Percentiles rank a stretch among this genome's conserved stretches.
phyloP scores from a whole-genome alignment of 2,888 invertebrate species.

The Diaprepes abbreviatus region DNA sequence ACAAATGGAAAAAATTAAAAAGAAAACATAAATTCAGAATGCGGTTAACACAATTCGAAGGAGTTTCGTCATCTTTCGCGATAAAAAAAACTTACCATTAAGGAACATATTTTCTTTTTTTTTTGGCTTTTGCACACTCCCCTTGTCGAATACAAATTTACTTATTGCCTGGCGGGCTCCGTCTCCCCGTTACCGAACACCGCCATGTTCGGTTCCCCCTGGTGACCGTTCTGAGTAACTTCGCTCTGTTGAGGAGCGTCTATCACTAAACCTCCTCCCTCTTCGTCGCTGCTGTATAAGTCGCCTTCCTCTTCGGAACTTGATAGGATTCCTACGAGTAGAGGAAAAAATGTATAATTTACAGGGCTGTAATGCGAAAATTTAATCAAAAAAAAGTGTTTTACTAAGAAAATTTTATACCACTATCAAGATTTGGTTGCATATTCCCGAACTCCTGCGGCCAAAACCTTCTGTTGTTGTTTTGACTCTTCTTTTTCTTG shows the following conservation, averaged over 20 bases:
- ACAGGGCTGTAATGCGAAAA: no score
- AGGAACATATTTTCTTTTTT: slow-evolving; percentile 53
- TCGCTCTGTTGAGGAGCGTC: slow-evolving; percentile 64
- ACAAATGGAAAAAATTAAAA: no score
- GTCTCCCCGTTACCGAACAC: slow-evolving; percentile 59
- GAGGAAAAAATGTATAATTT: no score
- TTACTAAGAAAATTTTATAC: slow-evolving; percentile 64
- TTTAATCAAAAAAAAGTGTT: no score
- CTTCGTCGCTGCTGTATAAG: slow-evolving; percentile 71
- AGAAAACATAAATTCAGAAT: no score
- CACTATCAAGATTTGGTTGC: slow-evolving; percentile 75
- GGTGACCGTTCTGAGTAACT: slow-evolving; percentile 63
- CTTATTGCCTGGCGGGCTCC: slow-evolving; percentile 51
- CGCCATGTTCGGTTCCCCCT: slow-evolving; percentile 57
- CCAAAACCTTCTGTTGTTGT: slow-evolving; percentile 81
- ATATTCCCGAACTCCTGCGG: slow-evolving; percentile 76
- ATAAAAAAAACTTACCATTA: slow-evolving; percentile 51
- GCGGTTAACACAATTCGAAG: no score
- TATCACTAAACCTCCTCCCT: slow-evolving; percentile 70
- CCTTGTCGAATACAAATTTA: no score
- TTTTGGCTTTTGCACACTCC: slow-evolving; percentile 50
- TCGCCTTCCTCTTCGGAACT: slow-evolving; percentile 76
- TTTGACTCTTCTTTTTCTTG: slow-evolving; percentile 74
- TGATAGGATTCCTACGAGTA: slow-evolving; percentile 70
- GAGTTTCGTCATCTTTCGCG: no score